These are phyloP conservation scores for Salticus scenicus DNA, from an alignment of 2,888 invertebrate genomes.

Conservation along the genomic window DNA sequence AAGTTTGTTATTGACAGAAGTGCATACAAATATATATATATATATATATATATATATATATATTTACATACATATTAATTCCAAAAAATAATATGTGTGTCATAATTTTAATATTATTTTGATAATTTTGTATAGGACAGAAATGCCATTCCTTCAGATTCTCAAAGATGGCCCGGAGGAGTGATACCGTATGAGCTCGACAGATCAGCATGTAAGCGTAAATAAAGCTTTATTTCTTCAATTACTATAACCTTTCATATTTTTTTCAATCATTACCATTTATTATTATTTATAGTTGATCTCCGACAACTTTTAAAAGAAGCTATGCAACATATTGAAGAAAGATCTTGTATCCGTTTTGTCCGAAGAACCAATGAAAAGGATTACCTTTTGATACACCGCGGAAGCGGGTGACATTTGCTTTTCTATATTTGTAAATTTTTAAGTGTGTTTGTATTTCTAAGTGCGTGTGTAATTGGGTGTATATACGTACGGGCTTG, in stretches of 20 bases:
- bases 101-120: too few relatives aligned
- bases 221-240: too few relatives aligned
- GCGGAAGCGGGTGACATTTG: constrained; percentile 32
- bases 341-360: constrained; percentile 2
- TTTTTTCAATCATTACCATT: neutral
- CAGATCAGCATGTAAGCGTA: neutral
- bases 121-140: constrained; percentile 15
- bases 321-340: constrained; percentile 29
- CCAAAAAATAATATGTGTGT: too few relatives aligned
- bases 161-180: constrained; percentile 55
- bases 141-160: constrained; percentile 14
- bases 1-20: too few relatives aligned
- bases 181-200: constrained; percentile 42
- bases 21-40: too few relatives aligned
- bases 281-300: neutral
- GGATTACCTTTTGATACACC: constrained; percentile 29
- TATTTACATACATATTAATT: too few relatives aligned
- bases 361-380: neutral
- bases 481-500: neutral
- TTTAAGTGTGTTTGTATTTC: neutral
- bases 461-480: neutral
- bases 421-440: neutral
- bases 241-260: too few relatives aligned
- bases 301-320: neutral
- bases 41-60: too few relatives aligned